These are phyloP conservation scores for Periplaneta americana DNA, from an alignment of 1,140 invertebrate genomes.

Conservation along the genomic window DNA sequence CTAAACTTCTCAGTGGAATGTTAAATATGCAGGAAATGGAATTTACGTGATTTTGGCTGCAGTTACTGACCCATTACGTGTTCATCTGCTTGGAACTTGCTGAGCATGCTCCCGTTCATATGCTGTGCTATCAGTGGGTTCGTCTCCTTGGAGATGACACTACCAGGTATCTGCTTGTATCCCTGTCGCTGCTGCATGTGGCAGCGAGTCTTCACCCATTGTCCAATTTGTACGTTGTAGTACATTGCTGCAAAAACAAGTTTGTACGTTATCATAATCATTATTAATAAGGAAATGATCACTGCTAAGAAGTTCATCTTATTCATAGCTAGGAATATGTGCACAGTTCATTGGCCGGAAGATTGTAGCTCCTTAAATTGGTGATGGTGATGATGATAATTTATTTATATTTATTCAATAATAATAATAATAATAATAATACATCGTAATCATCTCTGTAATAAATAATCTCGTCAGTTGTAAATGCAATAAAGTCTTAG, in stretches of 20 bases:
- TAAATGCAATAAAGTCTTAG: too few relatives aligned
- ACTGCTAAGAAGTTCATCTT: too few relatives aligned
- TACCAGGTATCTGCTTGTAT: not conserved
- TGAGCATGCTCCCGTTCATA: not conserved
- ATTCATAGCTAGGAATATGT: too few relatives aligned
- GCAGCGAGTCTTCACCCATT: not conserved
- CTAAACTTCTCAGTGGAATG: not conserved
- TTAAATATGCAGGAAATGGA: not conserved
- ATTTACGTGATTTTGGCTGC: not conserved
- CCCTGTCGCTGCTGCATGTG: not conserved
- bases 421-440: too few relatives aligned
- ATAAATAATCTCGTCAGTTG: too few relatives aligned
- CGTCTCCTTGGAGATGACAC: not conserved
- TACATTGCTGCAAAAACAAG: constrained; percentile 38
- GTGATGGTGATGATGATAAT: too few relatives aligned
- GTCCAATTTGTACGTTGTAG: constrained; percentile 35
- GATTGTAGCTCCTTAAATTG: too few relatives aligned
- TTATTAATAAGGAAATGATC: too few relatives aligned
- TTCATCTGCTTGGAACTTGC: not conserved
- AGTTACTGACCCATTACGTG: not conserved
- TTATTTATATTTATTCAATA: too few relatives aligned
- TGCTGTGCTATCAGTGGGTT: not conserved
- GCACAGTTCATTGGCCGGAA: too few relatives aligned
- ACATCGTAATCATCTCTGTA: too few relatives aligned
- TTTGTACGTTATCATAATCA: not conserved